These are phyloP conservation scores for Grallaria varia DNA, from an alignment of 2,113 vertebrate species.

Conservation along the genomic window DNA sequence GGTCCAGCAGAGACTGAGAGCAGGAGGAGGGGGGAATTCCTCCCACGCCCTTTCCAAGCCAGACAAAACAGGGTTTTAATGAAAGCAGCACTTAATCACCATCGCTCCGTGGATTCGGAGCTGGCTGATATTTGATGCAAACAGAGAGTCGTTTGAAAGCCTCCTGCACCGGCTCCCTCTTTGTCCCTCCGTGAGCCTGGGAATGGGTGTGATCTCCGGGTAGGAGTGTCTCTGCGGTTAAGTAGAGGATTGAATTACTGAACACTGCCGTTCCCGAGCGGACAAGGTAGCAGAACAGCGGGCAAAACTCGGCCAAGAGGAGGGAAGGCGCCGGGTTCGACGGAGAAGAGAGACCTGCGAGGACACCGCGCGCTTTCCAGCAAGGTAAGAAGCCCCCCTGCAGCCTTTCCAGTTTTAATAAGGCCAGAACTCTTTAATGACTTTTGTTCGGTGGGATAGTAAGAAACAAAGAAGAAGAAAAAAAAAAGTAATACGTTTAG, in stretches of 20 bases:
- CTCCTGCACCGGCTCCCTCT: conserved; percentile 1
- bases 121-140: not conserved
- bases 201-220: conserved; percentile 61
- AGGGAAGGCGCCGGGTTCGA: not conserved
- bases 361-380: not conserved
- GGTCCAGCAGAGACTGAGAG: not conserved
- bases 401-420: rapidly evolving
- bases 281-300: conserved; percentile 52
- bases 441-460: not conserved
- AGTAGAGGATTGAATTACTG: conserved; percentile 65
- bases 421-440: not conserved
- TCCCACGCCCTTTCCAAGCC: not conserved
- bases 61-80: not conserved
- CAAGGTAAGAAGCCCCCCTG: conserved; percentile 18
- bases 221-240: conserved; percentile 60
- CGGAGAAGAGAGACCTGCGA: not conserved
- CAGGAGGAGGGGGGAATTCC: rapidly evolving
- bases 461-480: not conserved
- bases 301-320: not conserved
- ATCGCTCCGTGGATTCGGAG: not conserved
- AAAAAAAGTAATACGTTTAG: not conserved
- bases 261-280: conserved; percentile 37
- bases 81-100: not conserved
- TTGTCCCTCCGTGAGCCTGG: conserved; percentile 24
- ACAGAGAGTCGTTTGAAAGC: conserved; percentile 3